Percentiles rank a stretch among this genome's conserved stretches.
Evolutionary conservation across 1,140 invertebrate genomes (phyloP).

Genomic region (Papilio helenus): DNA sequence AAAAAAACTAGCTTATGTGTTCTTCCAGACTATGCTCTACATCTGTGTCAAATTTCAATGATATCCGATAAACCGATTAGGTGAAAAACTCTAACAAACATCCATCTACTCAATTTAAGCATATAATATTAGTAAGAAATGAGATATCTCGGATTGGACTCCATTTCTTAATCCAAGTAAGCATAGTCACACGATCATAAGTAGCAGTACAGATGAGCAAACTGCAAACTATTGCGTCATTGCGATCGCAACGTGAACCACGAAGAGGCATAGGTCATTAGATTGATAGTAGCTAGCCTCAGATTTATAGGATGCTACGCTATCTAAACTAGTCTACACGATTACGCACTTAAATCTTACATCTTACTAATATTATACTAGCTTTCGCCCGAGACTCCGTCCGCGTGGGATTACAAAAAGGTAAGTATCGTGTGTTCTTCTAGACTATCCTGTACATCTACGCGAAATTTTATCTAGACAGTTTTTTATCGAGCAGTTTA

Average conservation of each 20-base stretch:
- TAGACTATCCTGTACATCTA: too few species aligned
- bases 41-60: too few species aligned
- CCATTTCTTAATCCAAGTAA: slow-evolving; percentile 24
- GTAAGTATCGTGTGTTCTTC: too few species aligned
- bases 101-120: too few species aligned
- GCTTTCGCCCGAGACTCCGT: too few species aligned
- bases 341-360: slow-evolving; percentile 4
- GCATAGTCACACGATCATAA: slow-evolving; percentile 25
- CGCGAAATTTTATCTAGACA: too few species aligned
- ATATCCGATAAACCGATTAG: too few species aligned
- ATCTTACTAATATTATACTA: neutral
- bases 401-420: too few species aligned
- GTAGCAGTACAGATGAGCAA: slow-evolving; percentile 20
- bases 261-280: slow-evolving; percentile 26
- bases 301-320: slow-evolving; percentile 18
- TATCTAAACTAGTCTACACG: slow-evolving; percentile 4
- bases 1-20: too few species aligned
- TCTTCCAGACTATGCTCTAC: too few species aligned
- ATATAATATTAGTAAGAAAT: neutral
- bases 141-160: neutral
- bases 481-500: too few species aligned
- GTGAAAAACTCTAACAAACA: too few species aligned
- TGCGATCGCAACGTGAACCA: slow-evolving; percentile 3
- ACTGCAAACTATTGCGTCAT: slow-evolving; percentile 24
- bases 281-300: slow-evolving; percentile 11